Evolutionary conservation across 2,888 invertebrate genomes (phyloP).

Genomic region (Scrobipalpa atriplicella): DNA sequence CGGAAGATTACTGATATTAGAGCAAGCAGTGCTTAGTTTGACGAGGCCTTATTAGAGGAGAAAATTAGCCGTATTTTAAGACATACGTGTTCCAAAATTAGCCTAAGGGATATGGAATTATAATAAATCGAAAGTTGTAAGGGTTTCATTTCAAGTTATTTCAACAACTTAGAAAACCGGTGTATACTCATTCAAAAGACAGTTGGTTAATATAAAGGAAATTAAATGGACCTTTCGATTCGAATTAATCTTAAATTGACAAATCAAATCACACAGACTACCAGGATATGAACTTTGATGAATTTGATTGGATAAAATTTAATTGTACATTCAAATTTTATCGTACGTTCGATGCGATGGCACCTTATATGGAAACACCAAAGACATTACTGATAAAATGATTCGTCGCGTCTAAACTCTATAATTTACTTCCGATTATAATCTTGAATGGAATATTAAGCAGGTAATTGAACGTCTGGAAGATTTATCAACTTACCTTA

Average conservation of each 20-base stretch:
- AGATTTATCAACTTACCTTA: slow-evolving; percentile 12
- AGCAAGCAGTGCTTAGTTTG: slow-evolving; percentile 1
- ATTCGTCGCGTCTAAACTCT: slow-evolving; percentile 8
- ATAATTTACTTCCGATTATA: slow-evolving; percentile 18
- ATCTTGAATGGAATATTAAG: slow-evolving; percentile 12
- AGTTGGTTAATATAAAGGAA: too few relatives aligned
- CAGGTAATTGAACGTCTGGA: background rate
- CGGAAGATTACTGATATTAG: slow-evolving; percentile 35
- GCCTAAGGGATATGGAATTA: slow-evolving; percentile 11
- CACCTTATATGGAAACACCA: background rate
- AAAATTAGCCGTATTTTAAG: slow-evolving; percentile 6
- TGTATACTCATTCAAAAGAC: too few relatives aligned
- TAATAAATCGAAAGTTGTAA: slow-evolving; percentile 5
- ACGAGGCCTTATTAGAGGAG: slow-evolving; percentile 13
- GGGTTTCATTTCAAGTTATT: slow-evolving; percentile 11
- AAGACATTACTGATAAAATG: background rate
- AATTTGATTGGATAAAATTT: background rate
- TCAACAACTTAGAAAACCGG: background rate
- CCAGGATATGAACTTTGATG: too few relatives aligned
- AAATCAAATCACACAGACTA: too few relatives aligned
- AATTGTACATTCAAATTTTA: background rate
- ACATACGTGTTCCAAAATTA: background rate
- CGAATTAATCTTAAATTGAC: too few relatives aligned
- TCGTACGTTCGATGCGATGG: background rate
- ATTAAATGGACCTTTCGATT: too few relatives aligned